Base-by-base conservation (phyloP, 2,113 vertebrate species). In the Misgurnus mizolepis region DNA sequence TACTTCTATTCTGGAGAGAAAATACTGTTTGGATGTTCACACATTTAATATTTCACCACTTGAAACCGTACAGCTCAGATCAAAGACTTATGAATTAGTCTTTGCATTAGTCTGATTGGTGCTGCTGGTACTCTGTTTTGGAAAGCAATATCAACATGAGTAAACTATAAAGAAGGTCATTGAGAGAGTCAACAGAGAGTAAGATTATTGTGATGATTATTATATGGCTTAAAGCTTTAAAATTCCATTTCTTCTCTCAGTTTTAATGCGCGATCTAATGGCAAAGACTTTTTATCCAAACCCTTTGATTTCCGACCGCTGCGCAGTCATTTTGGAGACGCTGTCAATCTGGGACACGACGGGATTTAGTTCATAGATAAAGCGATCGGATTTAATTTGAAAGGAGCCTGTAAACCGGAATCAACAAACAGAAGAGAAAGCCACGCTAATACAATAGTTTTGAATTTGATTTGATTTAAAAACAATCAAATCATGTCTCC, bases 261-360 rank as follows among this genome's bases (percentile, higher is more conserved):
- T 60, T 73, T 79, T 83, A 76, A 73, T 72, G 76, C 62, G 55
- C 56, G 39, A 79, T 69, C 72, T 55, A 79, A 65, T 34, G 39
- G 50, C 4, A 77, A 12, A 81, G 56, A 78, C 22, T 79, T 83
- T 27, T 49, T 11, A 64, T 76, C 67, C 83, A 43, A 79, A 68
- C 56, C 75, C 58, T 83, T 68, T 77, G 68, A 5, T 68, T 81
- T 82, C 87, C 84, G 81, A 79, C 62, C 90, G 82, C 80, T 80
- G 43, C 41, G 67, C 39, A 80, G 80, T 70, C 50, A 82, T 81
- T 87, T 86, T 89, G 83, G 90, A 89, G 88, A 90, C 53, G 73
- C 85, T 88, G 87, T 88, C 86, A 91, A 93, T 92, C 89, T 92
- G 87, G 92, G 92, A 89, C 92, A 90, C 49, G 71, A 68, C 12